Evolutionary conservation across 1,140 invertebrate species (phyloP).

Genomic region (Halictus rubicundus): DNA sequence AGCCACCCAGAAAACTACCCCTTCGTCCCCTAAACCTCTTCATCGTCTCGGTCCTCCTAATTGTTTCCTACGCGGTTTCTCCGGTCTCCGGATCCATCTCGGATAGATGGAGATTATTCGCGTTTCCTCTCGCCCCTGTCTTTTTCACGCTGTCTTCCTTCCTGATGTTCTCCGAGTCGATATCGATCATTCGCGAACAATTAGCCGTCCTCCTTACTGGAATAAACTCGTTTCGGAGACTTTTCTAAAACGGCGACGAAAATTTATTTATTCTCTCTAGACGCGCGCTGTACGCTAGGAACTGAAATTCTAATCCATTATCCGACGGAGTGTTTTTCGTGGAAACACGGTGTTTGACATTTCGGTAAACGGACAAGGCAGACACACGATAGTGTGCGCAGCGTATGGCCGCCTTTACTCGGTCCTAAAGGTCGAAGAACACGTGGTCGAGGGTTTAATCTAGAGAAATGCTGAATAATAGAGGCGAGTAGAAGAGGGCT

Average conservation of each 20-base stretch:
- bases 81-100: conserved; percentile 55
- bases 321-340: background rate
- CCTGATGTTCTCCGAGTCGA: conserved; percentile 76
- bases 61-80: conserved; percentile 76
- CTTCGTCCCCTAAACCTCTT: conserved; percentile 60
- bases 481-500: conserved; percentile 68
- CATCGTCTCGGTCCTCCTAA: conserved; percentile 71
- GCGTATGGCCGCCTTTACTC: conserved; percentile 40
- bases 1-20: conserved; percentile 69
- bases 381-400: conserved; percentile 40
- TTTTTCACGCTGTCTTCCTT: conserved; percentile 38
- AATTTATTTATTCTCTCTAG: too few species aligned
- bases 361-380: conserved; percentile 13
- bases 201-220: too few species aligned
- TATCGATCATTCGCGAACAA: conserved; percentile 50
- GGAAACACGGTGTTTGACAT: conserved; percentile 29
- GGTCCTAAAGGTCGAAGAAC: conserved; percentile 67
- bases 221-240: too few species aligned
- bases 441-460: conserved; percentile 76
- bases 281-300: background rate
- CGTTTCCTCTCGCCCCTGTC: conserved; percentile 26
- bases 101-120: conserved; percentile 31
- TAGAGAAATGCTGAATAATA: conserved; percentile 81
- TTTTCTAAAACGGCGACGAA: too few species aligned
- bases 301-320: background rate